Conservation (phyloP, 2,113 vertebrate genomes). For the Zosterops borbonicus region DNA sequence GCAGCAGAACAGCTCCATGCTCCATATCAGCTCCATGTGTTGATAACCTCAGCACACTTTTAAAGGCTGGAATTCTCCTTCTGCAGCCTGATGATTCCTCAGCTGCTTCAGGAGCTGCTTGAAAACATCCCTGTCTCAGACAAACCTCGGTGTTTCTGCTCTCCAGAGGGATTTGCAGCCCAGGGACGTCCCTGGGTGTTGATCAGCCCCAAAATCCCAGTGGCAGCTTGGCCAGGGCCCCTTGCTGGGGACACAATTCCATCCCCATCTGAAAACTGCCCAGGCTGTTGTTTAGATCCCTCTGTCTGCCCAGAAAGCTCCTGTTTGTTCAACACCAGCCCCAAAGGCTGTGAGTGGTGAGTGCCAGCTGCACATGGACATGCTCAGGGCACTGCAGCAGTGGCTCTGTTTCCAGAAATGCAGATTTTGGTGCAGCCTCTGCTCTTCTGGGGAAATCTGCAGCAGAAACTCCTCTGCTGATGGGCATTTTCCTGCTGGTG, state of each 20-base stretch:
- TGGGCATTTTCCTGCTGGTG: not conserved
- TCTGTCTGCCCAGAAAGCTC: not conserved
- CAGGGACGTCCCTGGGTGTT: not conserved
- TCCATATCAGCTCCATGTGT: too few species aligned
- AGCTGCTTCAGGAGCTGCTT: not conserved
- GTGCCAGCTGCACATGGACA: not conserved
- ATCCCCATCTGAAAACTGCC: not conserved
- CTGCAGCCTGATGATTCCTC: not conserved
- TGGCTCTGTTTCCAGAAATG: accelerated
- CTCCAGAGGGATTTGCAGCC: not conserved
- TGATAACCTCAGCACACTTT: not conserved
- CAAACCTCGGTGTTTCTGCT: not conserved
- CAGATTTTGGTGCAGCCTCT: not conserved
- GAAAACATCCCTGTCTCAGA: not conserved
- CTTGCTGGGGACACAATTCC: not conserved
- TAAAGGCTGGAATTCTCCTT: not conserved
- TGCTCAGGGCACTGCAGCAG: accelerated
- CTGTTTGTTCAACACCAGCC: not conserved
- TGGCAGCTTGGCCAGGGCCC: not conserved
- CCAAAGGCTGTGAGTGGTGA: not conserved
- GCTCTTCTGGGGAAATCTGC: accelerated
- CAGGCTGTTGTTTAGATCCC: not conserved
- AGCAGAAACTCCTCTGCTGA: not conserved
- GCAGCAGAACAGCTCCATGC: not conserved
- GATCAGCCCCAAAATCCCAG: not conserved